phyloP scores from a whole-genome alignment of 2,888 invertebrate genomes.

The Dryococelus australis region DNA sequence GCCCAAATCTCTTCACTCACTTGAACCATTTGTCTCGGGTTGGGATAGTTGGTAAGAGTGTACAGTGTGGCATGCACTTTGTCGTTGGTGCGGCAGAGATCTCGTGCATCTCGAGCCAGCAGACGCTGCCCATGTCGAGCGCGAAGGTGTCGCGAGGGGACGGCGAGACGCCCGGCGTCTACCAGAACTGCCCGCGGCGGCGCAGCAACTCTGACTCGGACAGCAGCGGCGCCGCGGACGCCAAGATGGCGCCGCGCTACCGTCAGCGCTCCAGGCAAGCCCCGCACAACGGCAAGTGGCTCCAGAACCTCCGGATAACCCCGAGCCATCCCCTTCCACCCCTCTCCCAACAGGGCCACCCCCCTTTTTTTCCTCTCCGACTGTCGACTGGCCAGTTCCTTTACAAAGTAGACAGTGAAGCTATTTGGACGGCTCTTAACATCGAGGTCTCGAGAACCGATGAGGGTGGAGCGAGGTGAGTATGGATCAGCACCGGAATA shows the following conservation, averaged over 20 bases:
- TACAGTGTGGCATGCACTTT: background rate
- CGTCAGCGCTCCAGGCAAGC: constrained; percentile 3
- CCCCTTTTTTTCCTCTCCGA: background rate
- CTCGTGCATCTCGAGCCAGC: constrained; percentile 57
- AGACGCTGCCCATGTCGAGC: constrained; percentile 53
- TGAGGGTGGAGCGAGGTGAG: too few species aligned
- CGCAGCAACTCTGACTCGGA: constrained; percentile 46
- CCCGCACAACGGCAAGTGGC: constrained; percentile 27
- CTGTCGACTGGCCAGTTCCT: too few species aligned
- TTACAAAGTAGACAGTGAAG: too few species aligned
- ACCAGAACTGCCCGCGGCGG: constrained; percentile 8
- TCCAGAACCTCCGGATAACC: background rate
- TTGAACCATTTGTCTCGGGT: too few species aligned
- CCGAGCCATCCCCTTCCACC: background rate
- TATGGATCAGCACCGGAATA: too few species aligned
- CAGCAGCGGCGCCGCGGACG: constrained; percentile 44
- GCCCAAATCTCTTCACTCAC: too few species aligned
- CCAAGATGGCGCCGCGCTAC: background rate
- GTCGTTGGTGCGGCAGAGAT: constrained; percentile 51
- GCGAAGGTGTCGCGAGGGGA: constrained; percentile 32
- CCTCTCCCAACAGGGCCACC: background rate
- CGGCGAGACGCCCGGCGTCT: constrained; percentile 12
- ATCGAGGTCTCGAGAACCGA: too few species aligned
- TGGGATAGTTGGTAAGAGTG: background rate
- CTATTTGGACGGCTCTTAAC: too few species aligned